A percentile compares a stretch with the other conserved stretches of the same genome.
Evolutionary conservation across 1,140 invertebrate species (phyloP).

Genomic region (Drosophila ironensis): DNA sequence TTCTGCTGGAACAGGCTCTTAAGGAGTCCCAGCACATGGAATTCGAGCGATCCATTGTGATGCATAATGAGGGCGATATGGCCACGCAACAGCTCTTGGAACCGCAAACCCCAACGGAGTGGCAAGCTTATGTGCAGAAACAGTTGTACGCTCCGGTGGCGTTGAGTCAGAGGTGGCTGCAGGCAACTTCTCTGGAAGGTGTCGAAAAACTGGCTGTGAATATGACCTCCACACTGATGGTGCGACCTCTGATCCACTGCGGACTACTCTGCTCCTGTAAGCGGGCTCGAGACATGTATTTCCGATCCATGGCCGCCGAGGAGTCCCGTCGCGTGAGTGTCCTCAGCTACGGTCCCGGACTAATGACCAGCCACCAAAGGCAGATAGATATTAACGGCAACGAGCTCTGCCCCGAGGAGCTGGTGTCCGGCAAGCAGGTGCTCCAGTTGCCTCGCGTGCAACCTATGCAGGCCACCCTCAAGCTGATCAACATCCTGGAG

Average conservation of each 20-base stretch:
- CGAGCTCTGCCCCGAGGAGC: slow-evolving; percentile 32
- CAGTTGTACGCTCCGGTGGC: slow-evolving; percentile 91
- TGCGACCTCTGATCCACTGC: slow-evolving; percentile 88
- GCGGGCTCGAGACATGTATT: slow-evolving; percentile 95
- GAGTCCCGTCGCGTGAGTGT: slow-evolving; percentile 87
- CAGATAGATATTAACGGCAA: slow-evolving; percentile 78
- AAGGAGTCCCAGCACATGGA: not conserved
- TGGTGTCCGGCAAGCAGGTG: slow-evolving; percentile 15
- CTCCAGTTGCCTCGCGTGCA: slow-evolving; percentile 35
- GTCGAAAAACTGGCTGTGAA: slow-evolving; percentile 87
- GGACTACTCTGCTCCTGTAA: slow-evolving; percentile 92
- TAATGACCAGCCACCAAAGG: slow-evolving; percentile 90
- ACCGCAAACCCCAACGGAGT: slow-evolving; percentile 84
- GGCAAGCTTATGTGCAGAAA: slow-evolving; percentile 88
- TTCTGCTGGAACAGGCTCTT: slow-evolving; percentile 38
- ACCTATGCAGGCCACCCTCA: slow-evolving; percentile 52
- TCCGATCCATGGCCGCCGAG: slow-evolving; percentile 88
- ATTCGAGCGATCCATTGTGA: slow-evolving; percentile 88
- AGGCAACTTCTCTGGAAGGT: slow-evolving; percentile 75
- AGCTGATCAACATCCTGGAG: slow-evolving; percentile 74
- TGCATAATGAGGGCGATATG: slow-evolving; percentile 95
- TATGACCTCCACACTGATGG: slow-evolving; percentile 93
- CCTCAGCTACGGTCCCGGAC: slow-evolving; percentile 96
- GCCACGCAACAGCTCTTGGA: slow-evolving; percentile 85
- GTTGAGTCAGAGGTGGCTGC: slow-evolving; percentile 89